These are phyloP conservation scores for Pteropus rufus DNA, from an alignment of 2,797 vertebrate genomes.

Conservation along the genomic window DNA sequence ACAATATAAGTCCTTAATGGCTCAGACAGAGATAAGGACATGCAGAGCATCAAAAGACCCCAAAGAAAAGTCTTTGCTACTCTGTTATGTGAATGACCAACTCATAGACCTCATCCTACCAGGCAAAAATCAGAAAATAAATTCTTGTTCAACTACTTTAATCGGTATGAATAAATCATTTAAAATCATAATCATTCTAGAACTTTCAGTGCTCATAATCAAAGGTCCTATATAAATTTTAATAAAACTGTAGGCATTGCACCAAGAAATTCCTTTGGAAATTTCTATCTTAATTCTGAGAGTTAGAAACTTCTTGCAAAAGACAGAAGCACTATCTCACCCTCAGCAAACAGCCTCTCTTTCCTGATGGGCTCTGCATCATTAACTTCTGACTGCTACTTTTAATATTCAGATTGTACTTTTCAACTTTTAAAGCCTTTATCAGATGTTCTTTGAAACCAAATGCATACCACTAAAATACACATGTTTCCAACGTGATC, in stretches of 20 bases:
- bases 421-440: conserved; percentile 68
- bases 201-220: neutral
- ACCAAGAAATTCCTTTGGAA: conserved; percentile 30
- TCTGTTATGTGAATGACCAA: neutral
- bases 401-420: conserved; percentile 69
- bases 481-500: conserved; percentile 5
- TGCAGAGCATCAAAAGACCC: neutral
- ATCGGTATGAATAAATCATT: neutral
- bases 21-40: neutral
- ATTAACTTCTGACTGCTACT: conserved; percentile 69
- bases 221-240: neutral
- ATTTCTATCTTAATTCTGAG: conserved; percentile 25
- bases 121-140: conserved; percentile 7
- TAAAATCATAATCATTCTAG: conserved; percentile 23
- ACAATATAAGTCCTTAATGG: neutral
- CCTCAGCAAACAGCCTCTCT: conserved; percentile 37
- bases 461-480: conserved; percentile 55
- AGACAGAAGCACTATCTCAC: neutral
- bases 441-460: conserved; percentile 73
- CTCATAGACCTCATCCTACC: neutral
- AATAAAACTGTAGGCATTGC: neutral
- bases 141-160: neutral
- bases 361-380: conserved; percentile 18
- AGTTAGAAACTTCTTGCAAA: conserved; percentile 52
- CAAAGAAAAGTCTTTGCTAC: neutral